These are phyloP conservation scores for Spinus olivaceus DNA, from an alignment of 2,797 vertebrate species.

Conservation along the genomic window DNA sequence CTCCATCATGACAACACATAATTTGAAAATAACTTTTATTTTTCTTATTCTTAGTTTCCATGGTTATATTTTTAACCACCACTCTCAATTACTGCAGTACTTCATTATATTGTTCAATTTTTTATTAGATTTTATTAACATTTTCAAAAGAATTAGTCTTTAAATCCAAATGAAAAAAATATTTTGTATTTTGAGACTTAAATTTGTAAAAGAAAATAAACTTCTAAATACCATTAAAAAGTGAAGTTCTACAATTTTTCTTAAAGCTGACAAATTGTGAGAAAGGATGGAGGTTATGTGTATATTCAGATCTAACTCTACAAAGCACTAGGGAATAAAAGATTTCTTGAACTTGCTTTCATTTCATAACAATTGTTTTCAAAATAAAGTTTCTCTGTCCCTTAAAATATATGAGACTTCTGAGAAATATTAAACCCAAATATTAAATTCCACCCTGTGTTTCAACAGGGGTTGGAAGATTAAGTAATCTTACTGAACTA, in stretches of 20 bases:
- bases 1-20: not conserved
- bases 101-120: not conserved
- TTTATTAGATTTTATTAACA: not conserved
- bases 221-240: not conserved
- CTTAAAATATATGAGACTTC: not conserved
- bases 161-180: not conserved
- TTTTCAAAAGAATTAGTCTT: not conserved
- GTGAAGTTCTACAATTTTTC: not conserved
- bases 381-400: not conserved
- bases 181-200: not conserved
- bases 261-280: not conserved
- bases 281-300: not conserved
- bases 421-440: not conserved
- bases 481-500: not conserved
- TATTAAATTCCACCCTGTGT: not conserved
- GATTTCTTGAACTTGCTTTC: not conserved
- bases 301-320: not conserved
- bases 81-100: not conserved
- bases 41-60: constrained; percentile 4
- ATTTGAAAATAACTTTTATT: not conserved
- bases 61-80: constrained; percentile 2
- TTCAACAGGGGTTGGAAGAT: not conserved
- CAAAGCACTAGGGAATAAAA: not conserved
- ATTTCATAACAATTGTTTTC: not conserved
- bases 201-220: not conserved